Evolutionary conservation across 2,113 vertebrate genomes (phyloP).

Genomic region (Periophthalmus modestus): DNA sequence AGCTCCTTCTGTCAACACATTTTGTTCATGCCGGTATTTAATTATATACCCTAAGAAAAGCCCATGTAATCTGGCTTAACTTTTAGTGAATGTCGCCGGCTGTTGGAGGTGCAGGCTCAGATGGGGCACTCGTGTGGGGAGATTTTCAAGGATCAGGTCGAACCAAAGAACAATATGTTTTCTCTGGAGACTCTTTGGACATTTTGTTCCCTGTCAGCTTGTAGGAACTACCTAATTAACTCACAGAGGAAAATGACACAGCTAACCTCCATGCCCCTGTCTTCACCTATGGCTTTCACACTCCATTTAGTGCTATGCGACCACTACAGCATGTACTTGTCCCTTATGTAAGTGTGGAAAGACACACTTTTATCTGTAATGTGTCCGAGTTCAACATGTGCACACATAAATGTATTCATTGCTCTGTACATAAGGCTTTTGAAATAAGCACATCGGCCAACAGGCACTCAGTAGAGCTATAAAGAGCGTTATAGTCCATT

Average conservation of each 20-base stretch:
- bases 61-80: conserved; percentile 52
- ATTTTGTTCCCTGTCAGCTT: conserved; percentile 21
- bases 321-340: conserved; percentile 14
- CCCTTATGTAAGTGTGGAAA: conserved; percentile 16
- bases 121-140: conserved; percentile 28
- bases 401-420: conserved; percentile 21
- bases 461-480: conserved; percentile 18
- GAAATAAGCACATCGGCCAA: conserved; percentile 20
- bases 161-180: conserved; percentile 49
- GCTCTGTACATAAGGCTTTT: conserved; percentile 20
- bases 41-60: conserved; percentile 27
- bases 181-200: conserved; percentile 36
- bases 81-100: conserved; percentile 62
- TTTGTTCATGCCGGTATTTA: conserved; percentile 32
- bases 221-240: conserved; percentile 15
- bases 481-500: conserved; percentile 23
- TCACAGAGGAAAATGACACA: conserved; percentile 7
- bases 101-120: conserved; percentile 39
- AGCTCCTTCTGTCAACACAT: conserved; percentile 23
- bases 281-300: conserved; percentile 24
- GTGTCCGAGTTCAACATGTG: conserved; percentile 1
- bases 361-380: neutral
- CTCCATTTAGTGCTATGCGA: conserved; percentile 18
- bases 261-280: conserved; percentile 5
- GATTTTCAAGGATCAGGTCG: conserved; percentile 43